A percentile compares a stretch with the other conserved stretches of the same genome.
These are phyloP conservation scores for Drosophila nigritarsus DNA, from an alignment of 2,888 invertebrate genomes.

Conservation along the genomic window DNA sequence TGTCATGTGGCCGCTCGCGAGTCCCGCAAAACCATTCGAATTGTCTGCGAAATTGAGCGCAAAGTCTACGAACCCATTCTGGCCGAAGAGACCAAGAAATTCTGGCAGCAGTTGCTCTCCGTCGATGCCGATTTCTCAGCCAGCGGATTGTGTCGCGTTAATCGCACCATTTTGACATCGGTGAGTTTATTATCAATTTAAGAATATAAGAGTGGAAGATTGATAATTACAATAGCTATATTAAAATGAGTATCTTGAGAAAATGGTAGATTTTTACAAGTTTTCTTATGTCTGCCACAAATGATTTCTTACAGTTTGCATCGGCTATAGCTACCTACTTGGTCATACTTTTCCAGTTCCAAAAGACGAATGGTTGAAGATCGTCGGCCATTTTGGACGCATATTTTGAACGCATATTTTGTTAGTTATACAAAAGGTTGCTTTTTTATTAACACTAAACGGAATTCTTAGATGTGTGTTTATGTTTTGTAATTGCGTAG, in stretches of 20 bases:
- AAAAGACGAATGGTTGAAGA: constrained; percentile 85
- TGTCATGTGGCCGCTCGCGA: constrained; percentile 85
- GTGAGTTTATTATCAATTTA: constrained; percentile 81
- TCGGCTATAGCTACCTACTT: constrained; percentile 87
- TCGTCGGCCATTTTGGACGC: not conserved
- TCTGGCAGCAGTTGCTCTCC: constrained; percentile 84
- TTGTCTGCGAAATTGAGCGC: constrained; percentile 85
- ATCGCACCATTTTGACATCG: constrained; percentile 86
- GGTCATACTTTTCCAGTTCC: constrained; percentile 87
- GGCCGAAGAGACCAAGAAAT: constrained; percentile 84
- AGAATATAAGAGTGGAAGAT: not conserved
- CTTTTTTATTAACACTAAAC: constrained; percentile 58
- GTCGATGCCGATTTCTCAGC: constrained; percentile 85
- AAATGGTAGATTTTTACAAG: not conserved
- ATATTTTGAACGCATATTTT: not conserved
- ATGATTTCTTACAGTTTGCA: constrained; percentile 84
- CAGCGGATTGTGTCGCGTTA: constrained; percentile 86
- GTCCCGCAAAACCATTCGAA: constrained; percentile 85
- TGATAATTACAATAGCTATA: not conserved
- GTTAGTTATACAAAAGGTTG: constrained; percentile 59
- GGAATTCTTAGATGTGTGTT: constrained; percentile 58
- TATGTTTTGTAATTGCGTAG: constrained; percentile 22
- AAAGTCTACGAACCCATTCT: constrained; percentile 78
- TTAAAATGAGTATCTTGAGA: not conserved
- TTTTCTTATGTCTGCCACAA: not conserved